A percentile compares a stretch with the other conserved stretches of the same genome.
These are phyloP conservation scores for Drosophila yooni DNA, from an alignment of 2,888 invertebrate species.

Conservation along the genomic window DNA sequence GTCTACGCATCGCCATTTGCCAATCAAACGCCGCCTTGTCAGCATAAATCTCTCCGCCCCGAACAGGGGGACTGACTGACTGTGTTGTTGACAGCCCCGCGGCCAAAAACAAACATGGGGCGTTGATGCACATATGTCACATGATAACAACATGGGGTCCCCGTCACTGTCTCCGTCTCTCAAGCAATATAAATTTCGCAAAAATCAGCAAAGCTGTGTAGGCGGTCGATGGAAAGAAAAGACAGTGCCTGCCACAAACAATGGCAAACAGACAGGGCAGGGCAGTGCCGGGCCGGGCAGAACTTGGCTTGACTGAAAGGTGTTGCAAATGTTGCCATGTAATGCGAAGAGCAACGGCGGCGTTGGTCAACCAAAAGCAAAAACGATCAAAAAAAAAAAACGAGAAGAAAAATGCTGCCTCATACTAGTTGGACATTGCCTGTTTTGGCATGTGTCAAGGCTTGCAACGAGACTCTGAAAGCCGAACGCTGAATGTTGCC, in stretches of 20 bases:
- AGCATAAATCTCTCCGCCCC: slow-evolving; percentile 67
- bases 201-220: slow-evolving; percentile 79
- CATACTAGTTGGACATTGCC: slow-evolving; percentile 65
- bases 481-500: slow-evolving; percentile 32
- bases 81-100: slow-evolving; percentile 43
- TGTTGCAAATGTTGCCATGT: slow-evolving; percentile 78
- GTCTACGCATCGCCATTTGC: slow-evolving; percentile 73
- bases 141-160: slow-evolving; percentile 79
- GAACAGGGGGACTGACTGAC: slow-evolving; percentile 1
- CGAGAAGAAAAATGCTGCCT: slow-evolving; percentile 52
- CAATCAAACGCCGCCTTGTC: slow-evolving; percentile 74
- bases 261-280: slow-evolving; percentile 23
- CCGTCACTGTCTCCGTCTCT: slow-evolving; percentile 14
- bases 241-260: slow-evolving; percentile 38
- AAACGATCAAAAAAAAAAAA: slow-evolving; percentile 5
- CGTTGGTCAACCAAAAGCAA: slow-evolving; percentile 37
- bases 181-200: slow-evolving; percentile 79
- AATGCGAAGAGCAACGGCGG: slow-evolving; percentile 56
- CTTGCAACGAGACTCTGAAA: slow-evolving; percentile 53
- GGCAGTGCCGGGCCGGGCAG: slow-evolving; percentile 20
- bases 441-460: slow-evolving; percentile 82
- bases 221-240: slow-evolving; percentile 59
- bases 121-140: slow-evolving; percentile 83
- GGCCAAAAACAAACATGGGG: slow-evolving; percentile 69
- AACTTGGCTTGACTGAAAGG: slow-evolving; percentile 72